Conservation (phyloP, 1,140 invertebrate species). For the Pachypsylla venusta region DNA sequence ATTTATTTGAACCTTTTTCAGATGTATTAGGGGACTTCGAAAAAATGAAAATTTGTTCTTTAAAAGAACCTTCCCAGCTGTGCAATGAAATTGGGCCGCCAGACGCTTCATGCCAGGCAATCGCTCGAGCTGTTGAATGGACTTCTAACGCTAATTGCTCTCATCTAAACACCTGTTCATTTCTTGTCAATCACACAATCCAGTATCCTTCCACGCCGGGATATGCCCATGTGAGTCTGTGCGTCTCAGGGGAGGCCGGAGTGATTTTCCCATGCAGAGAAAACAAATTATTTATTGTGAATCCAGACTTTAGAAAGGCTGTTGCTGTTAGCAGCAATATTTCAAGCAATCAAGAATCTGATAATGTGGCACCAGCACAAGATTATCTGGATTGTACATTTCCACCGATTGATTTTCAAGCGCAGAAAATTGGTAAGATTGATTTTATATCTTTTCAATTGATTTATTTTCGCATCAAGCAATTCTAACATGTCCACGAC, state of each 20-base stretch:
- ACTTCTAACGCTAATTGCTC: neutral
- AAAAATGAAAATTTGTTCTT: neutral
- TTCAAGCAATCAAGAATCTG: too few relatives aligned
- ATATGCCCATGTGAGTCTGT: neutral
- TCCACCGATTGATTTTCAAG: neutral
- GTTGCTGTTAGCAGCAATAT: too few relatives aligned
- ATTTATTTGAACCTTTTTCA: too few relatives aligned
- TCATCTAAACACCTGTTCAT: neutral
- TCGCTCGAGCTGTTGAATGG: neutral
- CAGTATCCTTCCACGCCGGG: neutral
- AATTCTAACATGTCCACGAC: too few relatives aligned
- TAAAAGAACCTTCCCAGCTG: neutral
- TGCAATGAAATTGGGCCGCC: neutral
- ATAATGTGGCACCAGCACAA: too few relatives aligned
- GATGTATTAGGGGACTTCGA: neutral
- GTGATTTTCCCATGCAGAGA: conserved; percentile 4
- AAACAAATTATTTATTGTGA: neutral
- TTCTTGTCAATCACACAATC: neutral
- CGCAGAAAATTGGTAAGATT: neutral
- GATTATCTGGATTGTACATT: too few relatives aligned
- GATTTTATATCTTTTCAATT: too few relatives aligned
- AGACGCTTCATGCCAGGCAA: neutral
- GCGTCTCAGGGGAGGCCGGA: neutral
- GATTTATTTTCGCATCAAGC: too few relatives aligned
- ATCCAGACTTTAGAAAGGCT: too few relatives aligned